phyloP scores from a whole-genome alignment of 2,113 vertebrate species.

The Leiothrix lutea region DNA sequence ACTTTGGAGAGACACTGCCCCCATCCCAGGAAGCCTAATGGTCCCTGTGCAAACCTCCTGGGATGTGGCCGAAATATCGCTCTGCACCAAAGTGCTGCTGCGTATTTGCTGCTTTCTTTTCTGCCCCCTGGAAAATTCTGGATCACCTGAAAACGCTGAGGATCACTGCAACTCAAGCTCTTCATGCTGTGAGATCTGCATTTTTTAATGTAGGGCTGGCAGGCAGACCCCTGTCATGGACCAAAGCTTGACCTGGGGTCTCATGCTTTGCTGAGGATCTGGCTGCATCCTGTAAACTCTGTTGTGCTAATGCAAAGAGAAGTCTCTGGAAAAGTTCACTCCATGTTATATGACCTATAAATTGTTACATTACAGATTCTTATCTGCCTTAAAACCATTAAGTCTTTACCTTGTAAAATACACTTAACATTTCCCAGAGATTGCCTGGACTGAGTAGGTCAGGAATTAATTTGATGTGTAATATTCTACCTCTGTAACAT shows the following conservation, averaged over 20 bases:
- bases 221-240: not conserved
- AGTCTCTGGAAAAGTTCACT: not conserved
- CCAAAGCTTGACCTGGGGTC: not conserved
- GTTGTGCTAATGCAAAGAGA: not conserved
- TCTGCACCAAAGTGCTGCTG: rapidly evolving
- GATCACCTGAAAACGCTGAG: not conserved
- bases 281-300: not conserved
- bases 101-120: not conserved
- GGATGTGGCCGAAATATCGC: not conserved
- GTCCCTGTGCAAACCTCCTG: rapidly evolving
- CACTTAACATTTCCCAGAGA: not conserved
- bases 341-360: not conserved
- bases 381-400: not conserved
- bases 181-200: not conserved
- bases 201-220: rapidly evolving
- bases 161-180: not conserved
- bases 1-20: not conserved
- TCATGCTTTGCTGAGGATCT: not conserved
- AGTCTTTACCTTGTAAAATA: not conserved
- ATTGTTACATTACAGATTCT: not conserved
- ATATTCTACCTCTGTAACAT: not conserved
- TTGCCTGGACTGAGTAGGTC: not conserved
- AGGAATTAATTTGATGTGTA: not conserved
- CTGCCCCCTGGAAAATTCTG: not conserved
- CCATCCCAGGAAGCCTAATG: rapidly evolving